Evolutionary conservation across 2,888 invertebrate genomes (phyloP).

Genomic region (Trachelus tabidus): DNA sequence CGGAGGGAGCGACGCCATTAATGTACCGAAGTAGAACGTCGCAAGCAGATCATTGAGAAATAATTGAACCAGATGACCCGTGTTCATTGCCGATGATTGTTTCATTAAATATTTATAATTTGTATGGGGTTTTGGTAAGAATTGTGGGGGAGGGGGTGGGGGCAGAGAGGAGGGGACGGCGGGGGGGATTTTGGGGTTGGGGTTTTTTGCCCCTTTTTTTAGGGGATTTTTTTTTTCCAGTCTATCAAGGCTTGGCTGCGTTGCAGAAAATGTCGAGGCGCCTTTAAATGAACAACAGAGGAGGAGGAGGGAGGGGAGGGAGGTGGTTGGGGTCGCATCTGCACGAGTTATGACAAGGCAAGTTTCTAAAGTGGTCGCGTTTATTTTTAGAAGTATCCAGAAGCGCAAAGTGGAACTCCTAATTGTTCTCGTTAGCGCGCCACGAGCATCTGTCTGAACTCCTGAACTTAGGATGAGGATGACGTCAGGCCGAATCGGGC

Average conservation of each 20-base stretch:
- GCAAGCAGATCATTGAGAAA: neutral
- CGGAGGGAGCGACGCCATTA: neutral
- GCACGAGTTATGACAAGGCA: slow-evolving; percentile 35
- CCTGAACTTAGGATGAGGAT: slow-evolving; percentile 51
- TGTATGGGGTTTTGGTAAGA: too few species aligned
- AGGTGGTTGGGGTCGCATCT: slow-evolving; percentile 26
- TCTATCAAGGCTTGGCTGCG: neutral
- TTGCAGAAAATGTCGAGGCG: neutral
- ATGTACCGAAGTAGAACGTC: neutral
- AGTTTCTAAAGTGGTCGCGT: slow-evolving; percentile 56
- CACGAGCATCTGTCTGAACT: slow-evolving; percentile 63
- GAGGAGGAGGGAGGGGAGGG: too few species aligned
- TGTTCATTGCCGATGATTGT: neutral
- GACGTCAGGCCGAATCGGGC: slow-evolving; percentile 33
- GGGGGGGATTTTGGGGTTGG: too few species aligned
- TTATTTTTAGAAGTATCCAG: slow-evolving; percentile 61
- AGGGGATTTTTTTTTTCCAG: neutral
- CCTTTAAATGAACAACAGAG: neutral
- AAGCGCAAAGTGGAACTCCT: slow-evolving; percentile 62
- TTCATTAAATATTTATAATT: too few species aligned
- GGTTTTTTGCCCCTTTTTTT: neutral
- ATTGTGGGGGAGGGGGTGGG: too few species aligned
- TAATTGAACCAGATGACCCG: neutral
- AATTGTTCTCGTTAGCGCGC: slow-evolving; percentile 64
- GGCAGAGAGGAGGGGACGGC: too few species aligned